Evolutionary conservation across 2,113 vertebrate genomes (phyloP).

Genomic region (Vireo altiloquus): DNA sequence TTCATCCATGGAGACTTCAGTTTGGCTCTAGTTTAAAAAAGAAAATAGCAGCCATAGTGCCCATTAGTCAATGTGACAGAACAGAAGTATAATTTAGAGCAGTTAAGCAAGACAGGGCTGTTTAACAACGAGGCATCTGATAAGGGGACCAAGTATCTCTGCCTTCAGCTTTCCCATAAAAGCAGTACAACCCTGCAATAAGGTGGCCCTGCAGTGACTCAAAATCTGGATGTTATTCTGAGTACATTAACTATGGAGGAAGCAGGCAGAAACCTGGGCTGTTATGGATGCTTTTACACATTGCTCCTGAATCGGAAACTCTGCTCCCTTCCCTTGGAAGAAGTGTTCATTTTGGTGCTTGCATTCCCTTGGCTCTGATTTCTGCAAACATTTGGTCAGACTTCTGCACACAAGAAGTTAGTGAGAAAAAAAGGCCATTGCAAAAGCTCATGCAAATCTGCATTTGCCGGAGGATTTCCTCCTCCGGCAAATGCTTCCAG

Average conservation of each 20-base stretch:
- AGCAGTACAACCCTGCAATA: background rate
- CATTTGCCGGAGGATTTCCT: background rate
- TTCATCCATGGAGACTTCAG: background rate
- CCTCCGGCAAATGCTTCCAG: background rate
- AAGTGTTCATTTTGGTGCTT: fast-evolving
- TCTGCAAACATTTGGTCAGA: background rate
- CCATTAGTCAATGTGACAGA: conserved; percentile 9
- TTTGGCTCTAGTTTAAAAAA: conserved; percentile 30
- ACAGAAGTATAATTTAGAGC: background rate
- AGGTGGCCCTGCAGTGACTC: background rate
- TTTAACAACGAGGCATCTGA: background rate
- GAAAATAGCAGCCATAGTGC: background rate
- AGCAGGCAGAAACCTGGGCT: background rate
- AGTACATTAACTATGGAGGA: background rate
- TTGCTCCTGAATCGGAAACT: background rate
- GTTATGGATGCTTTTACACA: background rate
- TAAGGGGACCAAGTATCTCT: background rate
- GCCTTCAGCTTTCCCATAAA: background rate
- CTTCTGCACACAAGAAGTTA: background rate
- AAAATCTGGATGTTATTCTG: background rate
- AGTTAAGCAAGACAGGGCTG: background rate
- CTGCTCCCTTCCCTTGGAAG: background rate
- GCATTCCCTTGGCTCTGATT: background rate
- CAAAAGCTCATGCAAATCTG: background rate
- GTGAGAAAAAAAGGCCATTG: background rate